Evolutionary conservation across 2,888 invertebrate species (phyloP).

Genomic region (Lasioglossum marginatum): DNA sequence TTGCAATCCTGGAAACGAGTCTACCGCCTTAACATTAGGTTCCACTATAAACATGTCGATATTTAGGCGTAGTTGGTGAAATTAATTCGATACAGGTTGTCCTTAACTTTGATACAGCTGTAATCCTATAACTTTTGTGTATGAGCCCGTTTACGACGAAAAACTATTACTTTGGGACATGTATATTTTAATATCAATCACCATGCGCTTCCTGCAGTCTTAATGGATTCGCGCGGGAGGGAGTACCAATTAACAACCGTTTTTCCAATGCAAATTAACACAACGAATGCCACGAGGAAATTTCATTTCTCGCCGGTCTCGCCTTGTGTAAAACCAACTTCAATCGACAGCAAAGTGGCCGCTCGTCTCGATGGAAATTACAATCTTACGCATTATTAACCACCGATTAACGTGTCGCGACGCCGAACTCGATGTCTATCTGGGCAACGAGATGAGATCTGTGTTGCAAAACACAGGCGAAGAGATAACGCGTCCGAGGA

Average conservation of each 20-base stretch:
- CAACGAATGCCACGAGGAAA: background rate
- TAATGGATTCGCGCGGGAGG: background rate
- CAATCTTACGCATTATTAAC: slow-evolving; percentile 15
- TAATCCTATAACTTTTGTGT: no score
- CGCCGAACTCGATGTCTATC: slow-evolving; percentile 2
- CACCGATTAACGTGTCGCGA: slow-evolving; percentile 11
- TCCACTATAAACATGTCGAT: no score
- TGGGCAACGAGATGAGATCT: slow-evolving; percentile 3
- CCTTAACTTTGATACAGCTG: no score
- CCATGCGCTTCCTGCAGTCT: background rate
- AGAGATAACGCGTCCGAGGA: background rate
- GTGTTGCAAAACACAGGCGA: background rate
- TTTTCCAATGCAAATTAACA: background rate
- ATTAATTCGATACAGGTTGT: no score
- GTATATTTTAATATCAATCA: no score
- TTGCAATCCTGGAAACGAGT: no score
- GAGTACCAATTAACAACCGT: background rate
- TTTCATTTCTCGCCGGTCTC: background rate
- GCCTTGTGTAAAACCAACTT: background rate
- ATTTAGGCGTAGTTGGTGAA: no score
- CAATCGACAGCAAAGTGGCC: background rate
- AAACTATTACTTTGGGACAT: no score
- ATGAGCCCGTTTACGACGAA: no score
- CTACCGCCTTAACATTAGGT: no score
- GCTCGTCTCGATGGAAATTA: slow-evolving; percentile 1